phyloP scores from a whole-genome alignment of 2,888 invertebrate genomes.

The Lepetodrilus schrolli region DNA sequence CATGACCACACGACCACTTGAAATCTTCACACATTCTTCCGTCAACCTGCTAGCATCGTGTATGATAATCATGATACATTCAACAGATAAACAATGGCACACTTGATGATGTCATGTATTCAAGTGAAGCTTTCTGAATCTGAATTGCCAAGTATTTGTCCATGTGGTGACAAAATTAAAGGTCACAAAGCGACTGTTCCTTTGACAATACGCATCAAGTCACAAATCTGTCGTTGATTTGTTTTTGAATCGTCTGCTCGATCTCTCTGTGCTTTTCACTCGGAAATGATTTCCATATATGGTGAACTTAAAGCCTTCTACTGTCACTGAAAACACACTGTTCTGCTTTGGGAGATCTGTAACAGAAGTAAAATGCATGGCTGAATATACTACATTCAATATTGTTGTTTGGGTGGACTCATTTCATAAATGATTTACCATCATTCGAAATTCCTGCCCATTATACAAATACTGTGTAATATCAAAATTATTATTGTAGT shows the following conservation, averaged over 20 bases:
- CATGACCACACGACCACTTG: too few relatives aligned
- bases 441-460: not conserved
- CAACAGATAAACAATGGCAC: not conserved
- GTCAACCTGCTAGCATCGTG: too few relatives aligned
- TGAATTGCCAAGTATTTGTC: not conserved
- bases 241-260: conserved; percentile 86
- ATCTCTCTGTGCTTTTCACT: conserved; percentile 86
- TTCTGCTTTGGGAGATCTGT: conserved; percentile 87
- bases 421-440: too few relatives aligned
- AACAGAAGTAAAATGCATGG: not conserved
- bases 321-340: conserved; percentile 83
- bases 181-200: not conserved
- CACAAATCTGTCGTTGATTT: conserved; percentile 76
- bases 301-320: conserved; percentile 81
- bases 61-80: too few relatives aligned
- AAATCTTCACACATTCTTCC: too few relatives aligned
- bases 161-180: not conserved
- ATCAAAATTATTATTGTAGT: not conserved
- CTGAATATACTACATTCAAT: not conserved
- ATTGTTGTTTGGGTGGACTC: not conserved
- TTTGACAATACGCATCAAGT: conserved; percentile 2
- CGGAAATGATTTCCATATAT: conserved; percentile 89
- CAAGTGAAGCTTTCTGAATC: not conserved
- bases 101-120: not conserved
- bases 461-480: not conserved